A percentile compares a stretch with the other conserved stretches of the same genome.
phyloP scores from a whole-genome alignment of 2,113 vertebrate genomes.

The Hemiscyllium ocellatum region DNA sequence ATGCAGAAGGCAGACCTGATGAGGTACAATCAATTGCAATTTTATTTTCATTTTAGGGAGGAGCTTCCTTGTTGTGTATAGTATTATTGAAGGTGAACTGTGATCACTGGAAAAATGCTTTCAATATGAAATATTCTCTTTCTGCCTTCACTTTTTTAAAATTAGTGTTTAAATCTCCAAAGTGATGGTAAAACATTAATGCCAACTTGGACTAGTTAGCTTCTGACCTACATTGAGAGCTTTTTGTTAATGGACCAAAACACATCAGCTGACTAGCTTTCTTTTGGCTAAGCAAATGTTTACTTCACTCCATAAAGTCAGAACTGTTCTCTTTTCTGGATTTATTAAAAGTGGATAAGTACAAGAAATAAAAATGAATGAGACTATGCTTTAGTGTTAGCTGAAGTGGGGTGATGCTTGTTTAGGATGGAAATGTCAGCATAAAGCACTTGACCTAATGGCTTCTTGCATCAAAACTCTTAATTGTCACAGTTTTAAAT shows the following conservation, averaged over 20 bases:
- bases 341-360: neutral
- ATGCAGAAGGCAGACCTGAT: conserved; percentile 86
- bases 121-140: conserved; percentile 11
- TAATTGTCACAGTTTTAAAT: neutral
- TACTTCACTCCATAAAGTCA: neutral
- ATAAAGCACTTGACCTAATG: neutral
- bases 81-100: neutral
- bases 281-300: neutral
- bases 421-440: neutral
- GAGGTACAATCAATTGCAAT: conserved; percentile 62
- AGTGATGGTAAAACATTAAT: neutral
- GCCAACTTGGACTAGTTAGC: conserved; percentile 10
- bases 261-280: neutral
- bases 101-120: neutral
- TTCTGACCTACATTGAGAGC: neutral
- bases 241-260: neutral
- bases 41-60: neutral
- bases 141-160: neutral
- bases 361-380: neutral
- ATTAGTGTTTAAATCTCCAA: neutral
- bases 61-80: neutral
- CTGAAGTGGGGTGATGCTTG: neutral
- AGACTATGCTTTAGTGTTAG: neutral
- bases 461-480: neutral
- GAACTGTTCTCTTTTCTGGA: neutral